Evolutionary conservation across 2,113 vertebrate species (phyloP).

Genomic region (Menura novaehollandiae): DNA sequence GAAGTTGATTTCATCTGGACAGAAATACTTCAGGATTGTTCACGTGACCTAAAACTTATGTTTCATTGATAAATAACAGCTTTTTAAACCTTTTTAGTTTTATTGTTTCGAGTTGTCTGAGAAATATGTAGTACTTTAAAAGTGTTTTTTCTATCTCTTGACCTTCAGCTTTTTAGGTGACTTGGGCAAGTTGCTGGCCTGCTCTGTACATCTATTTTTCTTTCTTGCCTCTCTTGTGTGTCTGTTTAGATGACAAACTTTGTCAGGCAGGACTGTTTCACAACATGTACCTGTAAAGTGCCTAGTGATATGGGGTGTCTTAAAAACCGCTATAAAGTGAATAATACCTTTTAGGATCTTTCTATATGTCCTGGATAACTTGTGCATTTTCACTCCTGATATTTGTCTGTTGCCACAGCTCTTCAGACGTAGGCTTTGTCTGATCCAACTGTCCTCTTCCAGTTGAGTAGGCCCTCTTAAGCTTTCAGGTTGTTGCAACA

Average conservation of each 20-base stretch:
- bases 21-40: background rate
- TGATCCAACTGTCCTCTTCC: slow-evolving; percentile 21
- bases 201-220: background rate
- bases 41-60: background rate
- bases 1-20: background rate
- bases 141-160: background rate
- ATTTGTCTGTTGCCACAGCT: background rate
- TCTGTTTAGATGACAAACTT: background rate
- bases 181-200: background rate
- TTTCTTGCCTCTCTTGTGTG: background rate
- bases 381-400: background rate
- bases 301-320: background rate
- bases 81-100: background rate
- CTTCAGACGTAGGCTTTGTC: background rate
- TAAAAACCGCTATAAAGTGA: background rate
- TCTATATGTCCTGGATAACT: background rate
- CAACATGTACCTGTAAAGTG: background rate
- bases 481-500: slow-evolving; percentile 6
- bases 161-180: background rate
- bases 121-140: background rate
- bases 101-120: background rate
- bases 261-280: background rate
- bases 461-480: background rate
- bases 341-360: background rate
- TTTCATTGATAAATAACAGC: background rate